A percentile compares a stretch with the other conserved stretches of the same genome.
Conservation (phyloP, 2,888 invertebrate species). For the Ptychoptera contaminata region DNA sequence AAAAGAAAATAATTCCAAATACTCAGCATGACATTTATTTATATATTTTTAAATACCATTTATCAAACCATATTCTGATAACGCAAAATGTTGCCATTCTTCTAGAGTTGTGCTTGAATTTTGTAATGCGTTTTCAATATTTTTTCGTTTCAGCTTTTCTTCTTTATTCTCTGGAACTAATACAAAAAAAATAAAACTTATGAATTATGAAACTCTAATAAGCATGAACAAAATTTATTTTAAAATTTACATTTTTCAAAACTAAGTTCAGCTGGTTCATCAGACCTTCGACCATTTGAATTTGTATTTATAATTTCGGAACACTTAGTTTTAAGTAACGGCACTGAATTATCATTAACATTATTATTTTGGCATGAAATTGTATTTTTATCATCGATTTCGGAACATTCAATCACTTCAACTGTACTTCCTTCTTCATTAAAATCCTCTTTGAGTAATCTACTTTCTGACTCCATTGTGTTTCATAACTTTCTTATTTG, state of each 20-base stretch:
- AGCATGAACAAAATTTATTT: slow-evolving; percentile 3
- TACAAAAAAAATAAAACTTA: not conserved
- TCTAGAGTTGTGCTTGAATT: slow-evolving; percentile 34
- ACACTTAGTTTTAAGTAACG: not conserved
- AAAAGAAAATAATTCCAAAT: not conserved
- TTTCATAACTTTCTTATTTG: not conserved
- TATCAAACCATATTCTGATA: slow-evolving; percentile 49
- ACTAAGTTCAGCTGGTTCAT: slow-evolving; percentile 43
- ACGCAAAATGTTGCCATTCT: slow-evolving; percentile 44
- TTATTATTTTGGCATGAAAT: not conserved
- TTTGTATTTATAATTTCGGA: not conserved
- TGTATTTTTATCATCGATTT: slow-evolving; percentile 1
- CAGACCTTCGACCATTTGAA: slow-evolving; percentile 10
- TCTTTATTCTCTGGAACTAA: slow-evolving; percentile 42
- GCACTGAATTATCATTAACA: not conserved
- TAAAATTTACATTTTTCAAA: slow-evolving; percentile 46
- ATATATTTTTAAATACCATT: slow-evolving; percentile 34
- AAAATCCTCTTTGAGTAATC: not conserved
- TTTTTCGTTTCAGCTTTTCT: slow-evolving; percentile 41
- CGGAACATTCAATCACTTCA: not conserved
- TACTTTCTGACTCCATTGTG: not conserved
- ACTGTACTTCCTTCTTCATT: not conserved
- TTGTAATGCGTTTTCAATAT: slow-evolving; percentile 41
- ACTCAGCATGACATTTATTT: not conserved
- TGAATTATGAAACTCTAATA: slow-evolving; percentile 2